These are phyloP conservation scores for Probosciger aterrimus DNA, from an alignment of 2,113 vertebrate species.

Conservation along the genomic window DNA sequence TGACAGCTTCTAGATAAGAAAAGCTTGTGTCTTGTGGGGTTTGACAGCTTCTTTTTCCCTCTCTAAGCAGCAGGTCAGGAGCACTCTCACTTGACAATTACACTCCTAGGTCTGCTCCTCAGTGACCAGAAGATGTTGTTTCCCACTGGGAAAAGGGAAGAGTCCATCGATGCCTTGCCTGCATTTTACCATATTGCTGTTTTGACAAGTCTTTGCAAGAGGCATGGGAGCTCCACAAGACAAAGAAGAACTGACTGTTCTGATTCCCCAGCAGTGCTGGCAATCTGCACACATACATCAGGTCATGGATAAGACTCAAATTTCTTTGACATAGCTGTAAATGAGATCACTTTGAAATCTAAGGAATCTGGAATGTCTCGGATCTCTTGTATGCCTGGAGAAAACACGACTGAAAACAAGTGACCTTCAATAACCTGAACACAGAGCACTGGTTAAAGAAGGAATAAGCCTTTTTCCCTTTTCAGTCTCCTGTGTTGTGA, in stretches of 20 bases:
- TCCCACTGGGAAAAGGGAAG: not conserved
- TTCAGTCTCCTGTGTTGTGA: not conserved
- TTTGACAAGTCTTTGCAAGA: not conserved
- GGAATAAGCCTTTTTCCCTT: not conserved
- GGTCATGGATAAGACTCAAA: not conserved
- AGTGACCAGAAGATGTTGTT: not conserved
- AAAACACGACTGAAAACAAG: not conserved
- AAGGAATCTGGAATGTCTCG: conserved; percentile 12
- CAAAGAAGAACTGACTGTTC: not conserved
- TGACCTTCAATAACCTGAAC: not conserved
- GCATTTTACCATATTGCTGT: not conserved
- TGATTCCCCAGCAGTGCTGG: not conserved
- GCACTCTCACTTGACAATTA: not conserved
- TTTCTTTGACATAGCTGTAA: not conserved
- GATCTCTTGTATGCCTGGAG: not conserved
- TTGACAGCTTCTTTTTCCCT: not conserved
- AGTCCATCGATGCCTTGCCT: not conserved
- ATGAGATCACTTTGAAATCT: conserved; percentile 8
- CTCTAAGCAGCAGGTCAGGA: not conserved
- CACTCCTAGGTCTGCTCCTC: not conserved
- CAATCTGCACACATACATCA: not conserved
- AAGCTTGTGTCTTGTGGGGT: not conserved
- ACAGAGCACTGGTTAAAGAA: not conserved
- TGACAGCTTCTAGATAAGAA: not conserved
- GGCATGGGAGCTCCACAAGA: not conserved